Percentiles rank a stretch among this genome's conserved stretches.
Conservation (phyloP, 2,888 invertebrate species). For the Notodonta dromedarius region DNA sequence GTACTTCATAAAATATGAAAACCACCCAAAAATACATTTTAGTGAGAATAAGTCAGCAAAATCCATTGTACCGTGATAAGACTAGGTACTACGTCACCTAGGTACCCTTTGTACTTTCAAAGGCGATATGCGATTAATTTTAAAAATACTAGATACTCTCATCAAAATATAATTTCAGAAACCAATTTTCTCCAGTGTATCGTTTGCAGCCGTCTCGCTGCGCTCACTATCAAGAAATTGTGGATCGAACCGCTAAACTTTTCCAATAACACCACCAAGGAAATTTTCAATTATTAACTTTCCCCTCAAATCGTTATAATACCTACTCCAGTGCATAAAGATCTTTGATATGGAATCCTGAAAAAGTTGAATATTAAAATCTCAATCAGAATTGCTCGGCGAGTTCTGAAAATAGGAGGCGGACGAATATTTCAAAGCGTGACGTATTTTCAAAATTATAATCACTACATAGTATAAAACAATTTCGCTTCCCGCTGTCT, state of each 20-base stretch:
- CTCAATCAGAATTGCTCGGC: not conserved
- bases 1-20: no score
- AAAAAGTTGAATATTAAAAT: slow-evolving; percentile 1
- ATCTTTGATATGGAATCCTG: slow-evolving; percentile 22
- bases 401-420: not conserved
- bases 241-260: slow-evolving; percentile 52
- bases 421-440: not conserved
- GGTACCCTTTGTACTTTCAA: no score
- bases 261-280: slow-evolving; percentile 60
- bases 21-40: no score
- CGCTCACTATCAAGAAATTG: slow-evolving; percentile 51
- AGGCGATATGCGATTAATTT: not conserved
- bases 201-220: slow-evolving; percentile 27
- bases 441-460: not conserved
- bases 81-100: no score
- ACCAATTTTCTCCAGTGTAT: slow-evolving; percentile 40
- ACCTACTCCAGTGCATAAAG: slow-evolving; percentile 18
- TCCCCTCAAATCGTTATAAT: slow-evolving; percentile 39
- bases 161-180: no score
- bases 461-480: no score
- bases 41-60: no score
- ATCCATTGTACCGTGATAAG: no score
- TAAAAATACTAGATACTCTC: slow-evolving; percentile 26
- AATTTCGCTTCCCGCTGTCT: no score
- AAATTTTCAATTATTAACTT: slow-evolving; percentile 72